Evolutionary conservation across 2,888 invertebrate genomes (phyloP).

Genomic region (Kryphioiulus occultus): DNA sequence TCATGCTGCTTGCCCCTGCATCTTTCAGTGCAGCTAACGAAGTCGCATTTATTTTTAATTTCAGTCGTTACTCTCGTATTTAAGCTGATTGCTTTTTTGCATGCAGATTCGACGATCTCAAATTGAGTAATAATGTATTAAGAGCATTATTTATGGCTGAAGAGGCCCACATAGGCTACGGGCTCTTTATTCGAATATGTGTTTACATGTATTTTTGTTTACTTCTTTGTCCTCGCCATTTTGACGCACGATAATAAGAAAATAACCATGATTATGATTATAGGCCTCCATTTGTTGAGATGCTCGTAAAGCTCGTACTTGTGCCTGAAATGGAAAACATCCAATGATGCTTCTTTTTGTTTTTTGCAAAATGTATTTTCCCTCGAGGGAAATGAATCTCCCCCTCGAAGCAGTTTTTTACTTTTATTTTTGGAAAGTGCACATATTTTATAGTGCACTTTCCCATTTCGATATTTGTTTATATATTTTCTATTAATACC

Average conservation of each 20-base stretch:
- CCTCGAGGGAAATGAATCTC: too few species aligned
- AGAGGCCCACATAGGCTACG: not conserved
- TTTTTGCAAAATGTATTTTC: too few species aligned
- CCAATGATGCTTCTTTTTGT: too few species aligned
- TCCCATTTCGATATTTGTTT: too few species aligned
- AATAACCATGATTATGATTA: not conserved
- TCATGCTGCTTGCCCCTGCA: conserved; percentile 30
- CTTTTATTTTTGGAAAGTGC: too few species aligned
- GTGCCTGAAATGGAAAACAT: too few species aligned
- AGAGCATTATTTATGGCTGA: not conserved
- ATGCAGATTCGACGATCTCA: not conserved
- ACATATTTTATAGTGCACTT: too few species aligned
- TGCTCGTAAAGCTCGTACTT: too few species aligned
- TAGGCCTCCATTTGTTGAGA: not conserved
- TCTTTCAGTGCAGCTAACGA: conserved; percentile 21
- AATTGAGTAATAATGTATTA: conserved; percentile 30
- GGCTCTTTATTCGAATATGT: not conserved
- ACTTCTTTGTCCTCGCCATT: not conserved
- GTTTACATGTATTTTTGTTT: not conserved
- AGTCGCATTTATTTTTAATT: conserved; percentile 27
- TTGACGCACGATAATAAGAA: not conserved
- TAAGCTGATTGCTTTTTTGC: conserved; percentile 14
- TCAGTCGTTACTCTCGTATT: not conserved
- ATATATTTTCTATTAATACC: too few species aligned
- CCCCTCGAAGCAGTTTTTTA: too few species aligned